phyloP scores from a whole-genome alignment of 2,888 invertebrate genomes.

The Noctua comes region DNA sequence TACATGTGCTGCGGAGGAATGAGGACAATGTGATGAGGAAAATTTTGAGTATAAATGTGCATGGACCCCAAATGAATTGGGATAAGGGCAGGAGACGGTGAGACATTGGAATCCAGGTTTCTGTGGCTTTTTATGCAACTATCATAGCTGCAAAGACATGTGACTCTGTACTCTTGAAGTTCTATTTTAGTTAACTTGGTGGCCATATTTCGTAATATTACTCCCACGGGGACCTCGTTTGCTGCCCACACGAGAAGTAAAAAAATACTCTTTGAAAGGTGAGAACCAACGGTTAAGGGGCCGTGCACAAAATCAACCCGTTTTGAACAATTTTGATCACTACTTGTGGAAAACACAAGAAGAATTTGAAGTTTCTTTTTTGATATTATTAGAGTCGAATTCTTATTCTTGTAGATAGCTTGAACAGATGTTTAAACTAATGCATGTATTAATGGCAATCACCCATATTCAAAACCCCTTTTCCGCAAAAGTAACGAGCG shows the following conservation, averaged over 20 bases:
- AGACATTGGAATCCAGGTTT: background rate
- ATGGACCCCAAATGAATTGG: background rate
- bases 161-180: background rate
- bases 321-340: too few species aligned
- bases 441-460: too few species aligned
- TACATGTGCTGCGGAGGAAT: background rate
- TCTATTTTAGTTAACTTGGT: constrained; percentile 1
- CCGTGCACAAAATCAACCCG: too few species aligned
- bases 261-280: constrained; percentile 17
- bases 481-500: too few species aligned
- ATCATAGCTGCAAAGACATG: background rate
- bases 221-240: constrained; percentile 21
- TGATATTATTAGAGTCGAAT: too few species aligned
- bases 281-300: constrained; percentile 11
- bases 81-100: background rate
- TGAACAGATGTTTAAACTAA: too few species aligned
- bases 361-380: too few species aligned
- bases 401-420: too few species aligned
- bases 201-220: constrained; percentile 9
- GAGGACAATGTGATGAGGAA: background rate
- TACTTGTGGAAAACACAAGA: too few species aligned
- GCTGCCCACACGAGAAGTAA: constrained; percentile 13
- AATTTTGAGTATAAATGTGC: background rate
- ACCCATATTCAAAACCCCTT: too few species aligned
- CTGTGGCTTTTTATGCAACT: background rate